Evolutionary conservation across 1,140 invertebrate genomes (phyloP).

Genomic region (Drosophila yakuba): DNA sequence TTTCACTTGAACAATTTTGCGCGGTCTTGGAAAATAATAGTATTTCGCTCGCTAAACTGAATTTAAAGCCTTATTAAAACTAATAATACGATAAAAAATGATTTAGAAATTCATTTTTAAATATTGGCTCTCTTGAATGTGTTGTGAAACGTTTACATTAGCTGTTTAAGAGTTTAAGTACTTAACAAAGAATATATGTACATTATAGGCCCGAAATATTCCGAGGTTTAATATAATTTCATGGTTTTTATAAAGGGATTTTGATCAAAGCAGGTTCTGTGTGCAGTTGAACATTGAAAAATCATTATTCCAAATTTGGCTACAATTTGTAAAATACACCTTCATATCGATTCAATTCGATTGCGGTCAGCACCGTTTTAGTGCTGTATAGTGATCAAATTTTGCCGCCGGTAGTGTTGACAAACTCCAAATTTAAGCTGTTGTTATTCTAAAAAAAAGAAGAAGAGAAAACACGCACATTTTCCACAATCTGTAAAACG

Average conservation of each 20-base stretch:
- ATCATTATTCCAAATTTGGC: constrained; percentile 22
- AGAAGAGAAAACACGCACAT: constrained; percentile 76
- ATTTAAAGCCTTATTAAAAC: too few relatives aligned
- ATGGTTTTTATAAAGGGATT: background rate
- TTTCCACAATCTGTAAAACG: constrained; percentile 45
- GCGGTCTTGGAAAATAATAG: too few relatives aligned
- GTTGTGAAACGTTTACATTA: too few relatives aligned
- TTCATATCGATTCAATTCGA: constrained; percentile 1
- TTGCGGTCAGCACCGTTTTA: constrained; percentile 3
- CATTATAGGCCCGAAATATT: too few relatives aligned
- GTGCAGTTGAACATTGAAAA: constrained; percentile 1
- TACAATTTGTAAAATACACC: constrained; percentile 18
- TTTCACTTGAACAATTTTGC: too few relatives aligned
- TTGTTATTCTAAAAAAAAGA: constrained; percentile 56
- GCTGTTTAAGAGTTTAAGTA: too few relatives aligned
- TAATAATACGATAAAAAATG: too few relatives aligned
- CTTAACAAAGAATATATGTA: too few relatives aligned
- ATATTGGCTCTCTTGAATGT: too few relatives aligned
- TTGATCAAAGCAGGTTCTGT: constrained; percentile 6
- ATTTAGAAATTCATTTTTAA: too few relatives aligned
- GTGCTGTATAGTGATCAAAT: constrained; percentile 37
- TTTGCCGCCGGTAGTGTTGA: constrained; percentile 62
- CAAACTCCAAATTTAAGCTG: constrained; percentile 70
- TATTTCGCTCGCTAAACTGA: too few relatives aligned
- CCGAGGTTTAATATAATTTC: too few relatives aligned